Percentiles rank a stretch among this genome's conserved stretches.
phyloP scores from a whole-genome alignment of 2,888 invertebrate genomes.

The Matsumyia berberina region DNA sequence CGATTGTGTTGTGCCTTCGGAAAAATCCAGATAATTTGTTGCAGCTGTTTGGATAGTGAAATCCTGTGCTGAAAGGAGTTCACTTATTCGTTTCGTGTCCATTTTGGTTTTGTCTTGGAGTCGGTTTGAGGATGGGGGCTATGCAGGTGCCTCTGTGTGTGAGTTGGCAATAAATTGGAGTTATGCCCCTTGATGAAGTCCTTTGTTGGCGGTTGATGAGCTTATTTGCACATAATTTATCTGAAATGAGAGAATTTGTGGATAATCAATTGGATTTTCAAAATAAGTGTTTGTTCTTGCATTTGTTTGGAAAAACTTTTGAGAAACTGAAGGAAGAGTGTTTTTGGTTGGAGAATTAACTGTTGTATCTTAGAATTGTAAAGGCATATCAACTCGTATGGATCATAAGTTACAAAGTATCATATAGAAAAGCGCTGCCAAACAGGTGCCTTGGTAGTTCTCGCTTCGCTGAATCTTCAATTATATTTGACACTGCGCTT shows the following conservation, averaged over 20 bases:
- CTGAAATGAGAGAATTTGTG: constrained; percentile 18
- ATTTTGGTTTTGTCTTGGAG: constrained; percentile 43
- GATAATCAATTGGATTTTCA: not conserved
- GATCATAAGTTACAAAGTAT: too few species aligned
- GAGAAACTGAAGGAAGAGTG: too few species aligned
- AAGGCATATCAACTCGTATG: too few species aligned
- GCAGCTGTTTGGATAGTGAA: constrained; percentile 75
- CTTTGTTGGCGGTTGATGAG: constrained; percentile 2
- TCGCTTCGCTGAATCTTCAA: too few species aligned
- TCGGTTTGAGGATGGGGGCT: not conserved
- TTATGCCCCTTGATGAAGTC: constrained; percentile 1
- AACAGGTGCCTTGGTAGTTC: too few species aligned
- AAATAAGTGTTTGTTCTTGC: not conserved
- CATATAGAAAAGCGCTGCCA: too few species aligned
- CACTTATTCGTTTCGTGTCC: constrained; percentile 75
- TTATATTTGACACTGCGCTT: too few species aligned
- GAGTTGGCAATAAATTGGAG: constrained; percentile 1
- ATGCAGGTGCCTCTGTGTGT: not conserved
- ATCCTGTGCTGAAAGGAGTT: constrained; percentile 69
- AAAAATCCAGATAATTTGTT: constrained; percentile 78
- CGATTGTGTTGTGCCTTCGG: constrained; percentile 78
- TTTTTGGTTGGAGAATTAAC: too few species aligned
- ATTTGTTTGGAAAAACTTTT: too few species aligned
- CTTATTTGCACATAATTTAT: constrained; percentile 49
- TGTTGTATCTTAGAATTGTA: too few species aligned